These are phyloP conservation scores for Glaucidium brasilianum DNA, from an alignment of 2,113 vertebrate genomes.

Conservation along the genomic window DNA sequence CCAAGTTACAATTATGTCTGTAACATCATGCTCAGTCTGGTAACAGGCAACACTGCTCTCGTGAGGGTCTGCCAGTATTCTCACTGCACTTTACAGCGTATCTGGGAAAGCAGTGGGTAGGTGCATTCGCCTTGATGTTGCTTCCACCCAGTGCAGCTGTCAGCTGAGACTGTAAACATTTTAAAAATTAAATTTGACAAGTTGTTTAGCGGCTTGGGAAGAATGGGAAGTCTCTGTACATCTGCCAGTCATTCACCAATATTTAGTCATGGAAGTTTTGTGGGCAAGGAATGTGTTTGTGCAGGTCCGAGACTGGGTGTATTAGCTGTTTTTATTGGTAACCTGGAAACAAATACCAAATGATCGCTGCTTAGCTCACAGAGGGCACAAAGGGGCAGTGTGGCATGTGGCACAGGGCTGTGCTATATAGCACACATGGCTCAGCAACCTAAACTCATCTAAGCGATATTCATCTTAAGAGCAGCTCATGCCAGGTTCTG, in stretches of 20 bases:
- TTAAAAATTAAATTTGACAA: conserved; percentile 26
- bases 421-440: fast-evolving
- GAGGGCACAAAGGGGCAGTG: background rate
- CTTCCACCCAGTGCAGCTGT: background rate
- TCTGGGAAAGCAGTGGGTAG: background rate
- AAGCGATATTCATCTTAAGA: background rate
- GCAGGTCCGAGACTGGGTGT: background rate
- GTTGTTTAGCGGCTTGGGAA: background rate
- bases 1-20: background rate
- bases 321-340: background rate
- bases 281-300: background rate
- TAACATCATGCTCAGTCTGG: background rate
- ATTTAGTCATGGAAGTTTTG: background rate
- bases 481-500: fast-evolving
- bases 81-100: fast-evolving
- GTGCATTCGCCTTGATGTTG: background rate
- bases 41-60: background rate
- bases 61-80: background rate
- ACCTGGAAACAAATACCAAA: background rate
- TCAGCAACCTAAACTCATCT: background rate
- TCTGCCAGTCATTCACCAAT: background rate
- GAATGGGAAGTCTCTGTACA: background rate
- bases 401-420: background rate
- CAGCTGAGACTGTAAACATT: background rate
- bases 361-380: background rate